Evolutionary conservation across 2,888 invertebrate genomes (phyloP).

Genomic region (Idaea biselata): DNA sequence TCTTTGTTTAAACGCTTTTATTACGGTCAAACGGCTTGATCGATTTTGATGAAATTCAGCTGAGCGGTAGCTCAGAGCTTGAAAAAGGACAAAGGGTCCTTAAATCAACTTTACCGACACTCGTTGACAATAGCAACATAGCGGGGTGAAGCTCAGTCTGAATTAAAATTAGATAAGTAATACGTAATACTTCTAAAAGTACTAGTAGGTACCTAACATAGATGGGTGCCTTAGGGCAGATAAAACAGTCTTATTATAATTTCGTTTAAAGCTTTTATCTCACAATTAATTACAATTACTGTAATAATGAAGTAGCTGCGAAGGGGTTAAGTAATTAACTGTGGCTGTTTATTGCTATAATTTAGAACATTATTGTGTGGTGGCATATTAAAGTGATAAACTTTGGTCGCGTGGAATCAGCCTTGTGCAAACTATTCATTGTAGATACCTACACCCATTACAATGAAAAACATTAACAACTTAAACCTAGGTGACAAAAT

Average conservation of each 20-base stretch:
- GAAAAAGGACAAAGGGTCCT: no score
- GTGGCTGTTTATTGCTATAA: background rate
- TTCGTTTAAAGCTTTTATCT: conserved; percentile 1
- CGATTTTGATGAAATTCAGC: no score
- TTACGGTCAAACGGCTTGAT: no score
- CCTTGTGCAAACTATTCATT: background rate
- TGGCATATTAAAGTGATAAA: background rate
- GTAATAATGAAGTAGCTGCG: background rate
- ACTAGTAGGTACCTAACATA: background rate
- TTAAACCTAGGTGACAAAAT: no score
- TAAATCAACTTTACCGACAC: no score
- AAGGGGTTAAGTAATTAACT: background rate
- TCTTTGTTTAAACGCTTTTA: no score
- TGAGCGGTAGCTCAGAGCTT: no score
- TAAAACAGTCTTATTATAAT: background rate
- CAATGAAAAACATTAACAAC: no score
- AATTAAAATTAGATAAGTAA: background rate
- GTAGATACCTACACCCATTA: no score
- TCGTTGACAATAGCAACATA: background rate
- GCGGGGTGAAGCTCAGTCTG: background rate
- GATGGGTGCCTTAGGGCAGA: background rate
- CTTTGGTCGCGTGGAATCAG: background rate
- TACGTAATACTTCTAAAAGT: background rate
- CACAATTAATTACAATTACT: background rate
- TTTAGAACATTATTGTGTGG: background rate